A percentile compares a stretch with the other conserved stretches of the same genome.
Evolutionary conservation across 2,797 vertebrate species (phyloP).

Genomic region (Sparus aurata): DNA sequence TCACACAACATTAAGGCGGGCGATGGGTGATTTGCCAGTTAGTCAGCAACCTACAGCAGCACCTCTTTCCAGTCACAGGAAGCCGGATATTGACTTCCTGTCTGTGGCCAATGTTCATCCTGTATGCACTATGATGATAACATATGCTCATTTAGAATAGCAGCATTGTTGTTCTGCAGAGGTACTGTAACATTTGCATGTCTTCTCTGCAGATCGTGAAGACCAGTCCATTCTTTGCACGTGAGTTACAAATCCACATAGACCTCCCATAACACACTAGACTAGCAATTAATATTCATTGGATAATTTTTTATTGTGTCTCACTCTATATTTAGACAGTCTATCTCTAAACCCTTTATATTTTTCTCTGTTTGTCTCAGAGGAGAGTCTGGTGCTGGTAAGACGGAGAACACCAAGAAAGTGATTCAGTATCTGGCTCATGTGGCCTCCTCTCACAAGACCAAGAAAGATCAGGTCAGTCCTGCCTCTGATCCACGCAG

Average conservation of each 20-base stretch:
- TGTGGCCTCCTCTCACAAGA: conserved; percentile 97
- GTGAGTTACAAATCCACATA: conserved; percentile 87
- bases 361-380: conserved; percentile 71
- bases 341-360: not conserved
- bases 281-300: not conserved
- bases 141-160: not conserved
- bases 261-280: not conserved
- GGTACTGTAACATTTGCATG: not conserved
- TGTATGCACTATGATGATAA: conserved; percentile 60
- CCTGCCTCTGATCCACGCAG: not conserved
- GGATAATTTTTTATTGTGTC: not conserved
- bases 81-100: conserved; percentile 82
- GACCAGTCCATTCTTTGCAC: conserved; percentile 99
- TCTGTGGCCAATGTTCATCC: conserved; percentile 70
- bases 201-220: conserved; percentile 88
- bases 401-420: conserved; percentile 99
- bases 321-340: not conserved
- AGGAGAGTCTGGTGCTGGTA: conserved; percentile 97
- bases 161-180: conserved; percentile 7
- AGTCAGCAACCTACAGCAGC: conserved; percentile 35
- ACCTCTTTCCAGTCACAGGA: conserved; percentile 68
- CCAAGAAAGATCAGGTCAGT: conserved; percentile 98
- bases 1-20: conserved; percentile 30
- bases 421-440: conserved; percentile 98
- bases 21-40: conserved; percentile 49